Percentiles rank a stretch among this genome's conserved stretches.
phyloP scores from a whole-genome alignment of 2,113 vertebrate genomes.

The Physeter macrocephalus region DNA sequence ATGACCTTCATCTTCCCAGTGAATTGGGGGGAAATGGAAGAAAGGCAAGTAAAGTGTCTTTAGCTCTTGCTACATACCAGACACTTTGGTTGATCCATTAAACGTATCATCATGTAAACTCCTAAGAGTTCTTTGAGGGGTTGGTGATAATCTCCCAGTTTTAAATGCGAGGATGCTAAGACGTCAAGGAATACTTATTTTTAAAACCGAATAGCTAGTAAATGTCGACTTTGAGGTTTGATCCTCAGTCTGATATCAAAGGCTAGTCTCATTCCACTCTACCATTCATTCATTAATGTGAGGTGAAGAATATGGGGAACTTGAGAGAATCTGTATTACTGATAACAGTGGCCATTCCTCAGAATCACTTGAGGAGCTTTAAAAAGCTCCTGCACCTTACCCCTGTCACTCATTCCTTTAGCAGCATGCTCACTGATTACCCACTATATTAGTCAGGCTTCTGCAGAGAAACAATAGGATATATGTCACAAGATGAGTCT shows the following conservation, averaged over 20 bases:
- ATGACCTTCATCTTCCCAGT: background rate
- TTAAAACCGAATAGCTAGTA: background rate
- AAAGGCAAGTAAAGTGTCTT: background rate
- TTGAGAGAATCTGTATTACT: background rate
- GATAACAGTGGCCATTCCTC: background rate
- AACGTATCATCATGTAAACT: background rate
- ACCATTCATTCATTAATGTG: background rate
- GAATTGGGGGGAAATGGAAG: background rate
- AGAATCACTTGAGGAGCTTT: background rate
- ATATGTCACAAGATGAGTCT: background rate
- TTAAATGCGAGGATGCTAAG: background rate
- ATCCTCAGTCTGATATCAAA: background rate
- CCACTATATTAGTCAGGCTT: background rate
- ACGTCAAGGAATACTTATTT: background rate
- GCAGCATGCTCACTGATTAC: background rate
- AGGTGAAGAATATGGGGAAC: background rate
- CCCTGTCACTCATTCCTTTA: background rate
- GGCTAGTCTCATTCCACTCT: background rate
- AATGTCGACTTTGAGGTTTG: conserved; percentile 5
- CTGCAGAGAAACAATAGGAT: background rate
- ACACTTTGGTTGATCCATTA: background rate
- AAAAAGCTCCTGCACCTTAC: background rate
- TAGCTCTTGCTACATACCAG: background rate
- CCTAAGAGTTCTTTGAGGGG: background rate
- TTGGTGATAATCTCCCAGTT: background rate